Base-by-base conservation (phyloP, 2,888 invertebrate genomes). In the Lutraria lutraria region DNA sequence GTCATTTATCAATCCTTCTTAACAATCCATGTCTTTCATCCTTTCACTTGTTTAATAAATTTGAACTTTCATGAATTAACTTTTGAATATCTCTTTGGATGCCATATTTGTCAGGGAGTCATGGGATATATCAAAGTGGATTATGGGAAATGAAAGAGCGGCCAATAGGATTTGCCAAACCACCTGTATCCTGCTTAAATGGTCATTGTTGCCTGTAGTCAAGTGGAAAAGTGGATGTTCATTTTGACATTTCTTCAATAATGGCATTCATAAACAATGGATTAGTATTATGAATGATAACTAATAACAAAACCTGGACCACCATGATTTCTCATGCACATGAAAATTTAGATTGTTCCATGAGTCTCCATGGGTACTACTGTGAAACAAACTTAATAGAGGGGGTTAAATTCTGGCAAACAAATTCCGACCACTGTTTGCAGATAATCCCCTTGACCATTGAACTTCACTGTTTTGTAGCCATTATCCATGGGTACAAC, bases 101-200 rank as follows among this genome's bases (percentile, higher is more conserved):
- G 80, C 80, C 80, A 85, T 56, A 31, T 79, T 85, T 34, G 53
- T 25, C 43, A 80, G 19, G 19, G 63, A 60, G 31, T 60, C 79
- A 56, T 79, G 79, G 60, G 85, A 85, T 85, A 56, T 54, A 25
- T 85, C 54, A 76, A 52, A 34, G 54, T 34, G 80, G 76, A 85
- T 86, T 81, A 81, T 81, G 63, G 79, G 81, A 31, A 1, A 43
- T 53, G n/a, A 86, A 68, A 25, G n/a, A 52, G n/a, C 82, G 56
- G 56, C 87, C 82, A 82, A 68, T 81, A 63, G 56, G 79, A 56
- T 79, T 76, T 31, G 13, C 29, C 76, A 3, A 56, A 29, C 52
- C 87, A 82, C 81, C 76, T 87, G 87, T 19, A 87, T 72, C 53
- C 29, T 76, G 25, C 21, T 34, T 81, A 52, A 31, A 80, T 85